These are phyloP conservation scores for Lydus trimaculatus DNA, from an alignment of 2,888 invertebrate genomes.

Conservation along the genomic window DNA sequence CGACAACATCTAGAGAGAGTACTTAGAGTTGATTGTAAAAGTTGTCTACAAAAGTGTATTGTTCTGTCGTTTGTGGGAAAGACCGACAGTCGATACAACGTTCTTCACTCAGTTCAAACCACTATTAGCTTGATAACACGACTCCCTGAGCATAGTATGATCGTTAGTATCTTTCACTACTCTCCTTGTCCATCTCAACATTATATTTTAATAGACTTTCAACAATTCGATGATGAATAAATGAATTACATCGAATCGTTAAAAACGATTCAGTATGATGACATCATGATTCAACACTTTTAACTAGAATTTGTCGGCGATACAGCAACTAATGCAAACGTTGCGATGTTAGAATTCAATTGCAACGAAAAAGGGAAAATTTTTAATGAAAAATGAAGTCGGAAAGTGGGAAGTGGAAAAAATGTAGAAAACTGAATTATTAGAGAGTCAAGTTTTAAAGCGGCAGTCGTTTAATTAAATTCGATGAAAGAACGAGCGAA, in stretches of 20 bases:
- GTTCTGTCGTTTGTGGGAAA: constrained; percentile 55
- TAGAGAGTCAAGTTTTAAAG: neutral
- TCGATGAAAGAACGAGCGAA: neutral
- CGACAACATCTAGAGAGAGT: constrained; percentile 42
- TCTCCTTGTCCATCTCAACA: constrained; percentile 18
- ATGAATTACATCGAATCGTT: constrained; percentile 27
- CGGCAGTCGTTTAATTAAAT: constrained; percentile 5
- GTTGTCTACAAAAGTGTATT: constrained; percentile 58
- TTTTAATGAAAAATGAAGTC: neutral
- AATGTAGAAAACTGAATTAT: neutral
- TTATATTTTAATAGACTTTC: constrained; percentile 44
- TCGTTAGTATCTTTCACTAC: constrained; percentile 17
- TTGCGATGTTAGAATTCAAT: neutral
- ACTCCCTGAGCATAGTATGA: constrained; percentile 41
- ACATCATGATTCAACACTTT: constrained; percentile 4
- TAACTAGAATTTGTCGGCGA: neutral
- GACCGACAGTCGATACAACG: constrained; percentile 48
- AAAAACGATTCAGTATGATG: constrained; percentile 17
- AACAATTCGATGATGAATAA: constrained; percentile 35
- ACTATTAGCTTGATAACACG: constrained; percentile 42
- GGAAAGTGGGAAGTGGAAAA: neutral
- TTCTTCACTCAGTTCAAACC: constrained; percentile 54
- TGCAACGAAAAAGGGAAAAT: neutral
- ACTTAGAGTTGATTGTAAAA: constrained; percentile 36
- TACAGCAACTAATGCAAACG: neutral